Conservation (phyloP, 2,113 vertebrate genomes). For the Drymodes brunneopygia region DNA sequence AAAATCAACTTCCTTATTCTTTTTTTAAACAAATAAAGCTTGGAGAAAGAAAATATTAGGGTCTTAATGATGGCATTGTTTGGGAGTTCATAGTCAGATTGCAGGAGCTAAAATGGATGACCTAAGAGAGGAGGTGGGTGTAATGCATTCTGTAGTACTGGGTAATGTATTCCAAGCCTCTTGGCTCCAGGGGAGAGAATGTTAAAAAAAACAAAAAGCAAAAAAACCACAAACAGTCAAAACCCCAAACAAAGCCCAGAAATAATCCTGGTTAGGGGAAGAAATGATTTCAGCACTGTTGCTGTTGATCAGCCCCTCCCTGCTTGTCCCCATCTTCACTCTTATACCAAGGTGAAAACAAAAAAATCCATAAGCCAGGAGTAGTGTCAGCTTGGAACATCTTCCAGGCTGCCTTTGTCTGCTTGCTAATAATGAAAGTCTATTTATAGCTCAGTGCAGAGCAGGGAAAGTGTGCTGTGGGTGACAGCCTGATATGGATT, state of each 20-base stretch:
- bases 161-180: not conserved
- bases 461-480: conserved; percentile 45
- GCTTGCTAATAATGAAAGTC: conserved; percentile 57
- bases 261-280: not conserved
- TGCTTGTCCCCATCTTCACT: conserved; percentile 12
- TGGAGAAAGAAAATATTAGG: not conserved
- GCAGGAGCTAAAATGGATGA: not conserved
- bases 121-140: not conserved
- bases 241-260: not conserved
- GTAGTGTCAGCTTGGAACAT: conserved; percentile 15
- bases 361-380: conserved; percentile 38
- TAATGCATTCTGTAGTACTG: not conserved
- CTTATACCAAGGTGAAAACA: conserved; percentile 51
- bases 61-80: not conserved
- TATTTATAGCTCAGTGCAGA: conserved; percentile 58
- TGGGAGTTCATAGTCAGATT: not conserved
- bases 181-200: not conserved
- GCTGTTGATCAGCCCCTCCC: not conserved
- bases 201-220: not conserved
- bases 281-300: not conserved
- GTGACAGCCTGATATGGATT: conserved; percentile 57
- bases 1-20: not conserved
- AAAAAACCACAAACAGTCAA: not conserved
- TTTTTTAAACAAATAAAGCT: not conserved
- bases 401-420: conserved; percentile 62